These are phyloP conservation scores for Elephantulus edwardii DNA, from an alignment of 2,113 vertebrate genomes.

Conservation along the genomic window DNA sequence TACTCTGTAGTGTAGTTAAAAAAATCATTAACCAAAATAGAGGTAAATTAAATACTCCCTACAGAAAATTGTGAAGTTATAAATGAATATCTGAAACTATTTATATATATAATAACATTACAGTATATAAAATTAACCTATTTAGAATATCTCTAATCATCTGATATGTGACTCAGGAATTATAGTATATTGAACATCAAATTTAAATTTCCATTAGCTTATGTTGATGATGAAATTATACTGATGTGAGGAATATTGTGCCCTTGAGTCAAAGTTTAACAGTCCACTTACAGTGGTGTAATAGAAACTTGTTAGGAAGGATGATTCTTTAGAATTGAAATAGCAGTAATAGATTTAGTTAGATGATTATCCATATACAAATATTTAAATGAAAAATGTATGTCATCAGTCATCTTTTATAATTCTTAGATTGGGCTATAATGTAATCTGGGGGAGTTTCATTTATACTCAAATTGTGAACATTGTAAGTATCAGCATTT, in stretches of 20 bases:
- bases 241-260: slow-evolving; percentile 80
- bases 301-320: slow-evolving; percentile 79
- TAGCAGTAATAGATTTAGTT: slow-evolving; percentile 72
- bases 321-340: slow-evolving; percentile 76
- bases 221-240: slow-evolving; percentile 81
- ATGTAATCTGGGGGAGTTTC: slow-evolving; percentile 59
- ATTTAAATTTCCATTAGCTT: slow-evolving; percentile 84
- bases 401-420: slow-evolving; percentile 71
- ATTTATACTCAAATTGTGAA: slow-evolving; percentile 74
- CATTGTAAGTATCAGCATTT: slow-evolving; percentile 68
- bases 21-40: slow-evolving; percentile 37
- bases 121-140: slow-evolving; percentile 68
- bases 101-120: slow-evolving; percentile 70
- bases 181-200: slow-evolving; percentile 67
- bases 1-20: slow-evolving; percentile 66
- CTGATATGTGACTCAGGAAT: slow-evolving; percentile 67
- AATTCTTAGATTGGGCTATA: slow-evolving; percentile 58
- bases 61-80: slow-evolving; percentile 60
- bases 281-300: slow-evolving; percentile 77
- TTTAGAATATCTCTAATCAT: slow-evolving; percentile 76
- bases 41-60: slow-evolving; percentile 68
- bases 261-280: slow-evolving; percentile 82
- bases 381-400: slow-evolving; percentile 79
- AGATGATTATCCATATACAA: slow-evolving; percentile 72
- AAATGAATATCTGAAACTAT: slow-evolving; percentile 68